Evolutionary conservation across 2,113 vertebrate species (phyloP).

Genomic region (Ahaetulla prasina): DNA sequence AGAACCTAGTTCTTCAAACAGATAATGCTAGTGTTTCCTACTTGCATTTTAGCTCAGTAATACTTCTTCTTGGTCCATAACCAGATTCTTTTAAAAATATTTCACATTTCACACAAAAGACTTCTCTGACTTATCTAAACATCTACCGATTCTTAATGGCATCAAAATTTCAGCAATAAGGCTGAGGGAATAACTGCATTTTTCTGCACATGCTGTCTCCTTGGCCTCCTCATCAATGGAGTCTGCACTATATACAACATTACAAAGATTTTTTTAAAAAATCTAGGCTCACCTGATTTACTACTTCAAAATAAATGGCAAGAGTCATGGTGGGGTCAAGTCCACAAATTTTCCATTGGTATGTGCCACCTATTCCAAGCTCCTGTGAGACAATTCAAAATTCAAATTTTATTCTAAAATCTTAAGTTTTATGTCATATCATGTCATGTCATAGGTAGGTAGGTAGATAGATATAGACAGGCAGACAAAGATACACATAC

Average conservation of each 20-base stretch:
- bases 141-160: background rate
- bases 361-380: slow-evolving; percentile 88
- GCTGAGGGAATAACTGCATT: background rate
- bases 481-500: background rate
- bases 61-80: background rate
- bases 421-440: background rate
- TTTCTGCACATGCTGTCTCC: background rate
- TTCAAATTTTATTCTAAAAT: background rate
- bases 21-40: background rate
- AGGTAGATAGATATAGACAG: background rate
- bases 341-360: slow-evolving; percentile 93
- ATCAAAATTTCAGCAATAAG: background rate
- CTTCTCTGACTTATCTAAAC: background rate
- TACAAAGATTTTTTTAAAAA: background rate
- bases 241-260: background rate
- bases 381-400: slow-evolving; percentile 71
- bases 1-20: background rate
- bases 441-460: too few species aligned
- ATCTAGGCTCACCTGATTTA: slow-evolving; percentile 85
- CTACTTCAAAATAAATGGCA: slow-evolving; percentile 91
- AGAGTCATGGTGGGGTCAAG: slow-evolving; percentile 86
- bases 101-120: background rate
- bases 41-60: background rate
- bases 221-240: background rate
- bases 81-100: background rate